A percentile compares a stretch with the other conserved stretches of the same genome.
These are phyloP conservation scores for Odontophorus gujanensis DNA, from an alignment of 2,113 vertebrate species.

Conservation along the genomic window DNA sequence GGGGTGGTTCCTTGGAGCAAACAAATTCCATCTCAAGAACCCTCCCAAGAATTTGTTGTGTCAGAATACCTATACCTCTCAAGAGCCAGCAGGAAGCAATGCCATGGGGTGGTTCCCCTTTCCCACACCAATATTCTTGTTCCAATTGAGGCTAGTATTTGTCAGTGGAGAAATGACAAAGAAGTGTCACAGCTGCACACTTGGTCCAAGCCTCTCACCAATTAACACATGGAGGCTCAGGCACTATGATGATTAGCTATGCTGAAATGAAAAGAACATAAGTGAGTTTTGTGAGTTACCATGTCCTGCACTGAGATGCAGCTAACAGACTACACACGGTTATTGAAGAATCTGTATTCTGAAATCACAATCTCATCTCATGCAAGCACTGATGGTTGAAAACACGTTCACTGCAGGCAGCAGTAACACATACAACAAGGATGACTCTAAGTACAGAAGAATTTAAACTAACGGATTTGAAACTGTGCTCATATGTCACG, in stretches of 20 bases:
- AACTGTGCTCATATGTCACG: background rate
- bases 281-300: background rate
- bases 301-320: background rate
- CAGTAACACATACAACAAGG: accelerated
- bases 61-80: background rate
- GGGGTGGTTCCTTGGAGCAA: background rate
- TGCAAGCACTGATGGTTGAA: background rate
- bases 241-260: background rate
- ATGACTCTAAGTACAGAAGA: background rate
- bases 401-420: background rate
- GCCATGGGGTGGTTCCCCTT: background rate
- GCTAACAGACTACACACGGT: background rate
- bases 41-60: background rate
- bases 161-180: background rate
- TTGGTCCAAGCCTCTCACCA: background rate
- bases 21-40: background rate
- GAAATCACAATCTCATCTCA: background rate
- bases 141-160: background rate
- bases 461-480: background rate
- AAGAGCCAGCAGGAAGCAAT: background rate
- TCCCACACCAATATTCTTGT: background rate
- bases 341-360: background rate
- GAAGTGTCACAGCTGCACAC: background rate
- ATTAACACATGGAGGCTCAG: background rate
- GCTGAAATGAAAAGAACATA: background rate